Conservation (phyloP, 2,113 vertebrate species). For the Bettongia penicillata region DNA sequence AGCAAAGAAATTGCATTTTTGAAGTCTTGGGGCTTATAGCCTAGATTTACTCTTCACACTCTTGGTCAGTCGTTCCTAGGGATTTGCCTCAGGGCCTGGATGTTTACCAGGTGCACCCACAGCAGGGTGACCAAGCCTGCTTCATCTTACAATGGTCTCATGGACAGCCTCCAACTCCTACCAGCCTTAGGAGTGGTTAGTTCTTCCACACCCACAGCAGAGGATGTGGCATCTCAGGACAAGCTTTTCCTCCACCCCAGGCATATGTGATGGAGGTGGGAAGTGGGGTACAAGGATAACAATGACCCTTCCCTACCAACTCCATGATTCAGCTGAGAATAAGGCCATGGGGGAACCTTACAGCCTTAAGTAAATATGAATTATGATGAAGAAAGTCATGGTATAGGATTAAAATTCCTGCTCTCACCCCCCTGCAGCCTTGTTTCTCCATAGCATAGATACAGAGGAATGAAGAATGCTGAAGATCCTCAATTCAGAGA, state of each 20-base stretch:
- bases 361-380: not conserved
- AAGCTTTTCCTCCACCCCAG: not conserved
- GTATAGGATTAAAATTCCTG: not conserved
- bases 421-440: not conserved
- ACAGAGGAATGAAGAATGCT: not conserved
- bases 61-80: not conserved
- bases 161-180: not conserved
- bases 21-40: not conserved
- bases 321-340: not conserved
- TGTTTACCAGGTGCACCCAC: not conserved
- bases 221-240: not conserved
- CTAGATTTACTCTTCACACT: not conserved
- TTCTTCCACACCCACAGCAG: not conserved
- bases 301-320: not conserved
- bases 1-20: not conserved
- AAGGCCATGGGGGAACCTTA: not conserved
- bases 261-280: not conserved
- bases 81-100: not conserved
- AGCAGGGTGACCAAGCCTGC: not conserved
- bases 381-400: not conserved
- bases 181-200: not conserved
- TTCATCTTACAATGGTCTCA: not conserved
- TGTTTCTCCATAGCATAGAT: not conserved
- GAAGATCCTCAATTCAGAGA: not conserved
- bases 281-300: not conserved